Base-by-base conservation (phyloP, 2,113 vertebrate species). In the Hippocampus guttulatus region DNA sequence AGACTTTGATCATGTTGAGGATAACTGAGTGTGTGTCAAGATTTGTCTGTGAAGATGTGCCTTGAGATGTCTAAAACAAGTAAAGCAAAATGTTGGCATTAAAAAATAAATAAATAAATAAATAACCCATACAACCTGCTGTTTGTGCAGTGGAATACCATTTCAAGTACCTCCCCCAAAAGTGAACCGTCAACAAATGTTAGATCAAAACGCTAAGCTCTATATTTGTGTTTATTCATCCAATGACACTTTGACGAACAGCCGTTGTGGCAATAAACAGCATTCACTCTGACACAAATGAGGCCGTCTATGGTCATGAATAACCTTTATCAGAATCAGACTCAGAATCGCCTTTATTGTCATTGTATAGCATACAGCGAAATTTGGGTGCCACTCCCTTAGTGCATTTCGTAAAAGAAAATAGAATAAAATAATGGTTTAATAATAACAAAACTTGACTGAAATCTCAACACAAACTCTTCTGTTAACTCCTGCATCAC, bases 1-100 rank as follows among this genome's bases (percentile, higher is more conserved):
- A 23, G 43, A 74, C 51, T 74, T 75, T 74, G 67, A 79, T 78
- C 64, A 54, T 23, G 63, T 58, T 71, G 64, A 77, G 65, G 57
- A 66, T 72, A 68, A 58, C 61, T 38, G 20, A 54, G 70, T 62
- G 61, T 63, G 67, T 68, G 33, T 41, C 69, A n/a, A 65, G 68
- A 67, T 66, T 52, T 78, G 54, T 67, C 47, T 33, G 67, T 8
- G 6, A 64, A 68, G 60, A 71, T 60, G 30, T 54, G 30, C 40
- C 65, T 12, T 8, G 57, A 55, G 41, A 14, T 61, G 65, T 38
- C 60, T 12, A n/a, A 63, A 60, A 60, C 25, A 60, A 60, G 25
- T 15, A 30, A 7, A 27, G 25, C 15, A 27, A 3, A 16, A 25
- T 27, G 57, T 16, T 52, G 16, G 23, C 11, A 25, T 27, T 3